A percentile compares a stretch with the other conserved stretches of the same genome.
Conservation (phyloP, 2,113 vertebrate species). For the Ictalurus punctatus region DNA sequence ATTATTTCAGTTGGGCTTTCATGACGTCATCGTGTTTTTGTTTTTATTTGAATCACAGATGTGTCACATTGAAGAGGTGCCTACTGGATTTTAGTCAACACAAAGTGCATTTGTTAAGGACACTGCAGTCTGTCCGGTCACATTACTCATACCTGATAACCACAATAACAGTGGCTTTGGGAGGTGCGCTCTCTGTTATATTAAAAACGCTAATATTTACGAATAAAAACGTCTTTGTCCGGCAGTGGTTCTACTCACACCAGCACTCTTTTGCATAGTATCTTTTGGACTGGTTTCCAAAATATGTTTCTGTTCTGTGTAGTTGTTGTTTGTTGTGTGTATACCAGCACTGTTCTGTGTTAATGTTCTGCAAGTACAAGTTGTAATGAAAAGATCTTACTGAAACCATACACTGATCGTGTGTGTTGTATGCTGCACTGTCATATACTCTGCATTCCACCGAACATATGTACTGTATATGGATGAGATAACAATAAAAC, state of each 20-base stretch:
- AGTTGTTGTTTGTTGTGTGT: neutral
- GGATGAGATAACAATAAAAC: too few species aligned
- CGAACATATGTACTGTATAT: too few species aligned
- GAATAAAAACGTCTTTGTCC: neutral
- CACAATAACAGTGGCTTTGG: neutral
- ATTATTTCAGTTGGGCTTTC: neutral
- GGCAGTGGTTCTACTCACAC: neutral
- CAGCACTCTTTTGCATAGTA: neutral
- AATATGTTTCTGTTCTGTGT: neutral
- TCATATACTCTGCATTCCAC: too few species aligned
- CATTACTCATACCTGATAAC: slow-evolving; percentile 11
- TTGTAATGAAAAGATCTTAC: neutral
- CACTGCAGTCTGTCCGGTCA: neutral
- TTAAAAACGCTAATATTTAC: neutral
- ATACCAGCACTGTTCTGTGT: neutral
- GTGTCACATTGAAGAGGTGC: slow-evolving; percentile 33
- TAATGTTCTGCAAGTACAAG: neutral
- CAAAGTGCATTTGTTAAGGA: slow-evolving; percentile 7
- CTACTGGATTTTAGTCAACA: slow-evolving; percentile 15
- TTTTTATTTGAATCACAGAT: neutral
- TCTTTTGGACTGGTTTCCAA: neutral
- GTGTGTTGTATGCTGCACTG: too few species aligned
- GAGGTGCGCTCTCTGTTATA: neutral
- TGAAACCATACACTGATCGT: too few species aligned
- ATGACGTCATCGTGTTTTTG: neutral